These are phyloP conservation scores for Choloepus hoffmanni DNA, from an alignment of 2,113 vertebrate species.

Conservation along the genomic window DNA sequence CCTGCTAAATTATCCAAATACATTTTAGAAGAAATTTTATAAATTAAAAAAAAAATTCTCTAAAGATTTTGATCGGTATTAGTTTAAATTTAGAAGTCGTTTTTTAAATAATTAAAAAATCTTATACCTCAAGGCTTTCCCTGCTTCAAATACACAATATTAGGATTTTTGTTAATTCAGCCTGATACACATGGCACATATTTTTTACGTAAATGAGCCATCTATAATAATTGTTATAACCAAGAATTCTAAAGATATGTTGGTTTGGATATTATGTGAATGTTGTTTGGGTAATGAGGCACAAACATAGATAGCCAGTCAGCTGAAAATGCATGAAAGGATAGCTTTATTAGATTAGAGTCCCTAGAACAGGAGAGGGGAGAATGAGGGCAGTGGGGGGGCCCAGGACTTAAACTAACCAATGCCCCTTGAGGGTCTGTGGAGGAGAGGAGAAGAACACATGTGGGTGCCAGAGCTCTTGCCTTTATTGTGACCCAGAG, in stretches of 20 bases:
- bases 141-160: background rate
- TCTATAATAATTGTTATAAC: background rate
- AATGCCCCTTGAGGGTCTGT: too few relatives aligned
- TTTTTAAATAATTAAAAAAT: background rate
- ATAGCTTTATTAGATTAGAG: too few relatives aligned
- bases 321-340: too few relatives aligned
- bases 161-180: background rate
- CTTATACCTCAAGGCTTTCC: background rate
- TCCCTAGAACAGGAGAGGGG: too few relatives aligned
- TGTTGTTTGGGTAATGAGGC: too few relatives aligned
- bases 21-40: background rate
- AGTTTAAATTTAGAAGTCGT: conserved; percentile 13
- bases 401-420: too few relatives aligned
- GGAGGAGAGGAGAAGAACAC: too few relatives aligned
- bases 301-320: too few relatives aligned
- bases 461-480: too few relatives aligned
- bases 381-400: too few relatives aligned
- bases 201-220: background rate
- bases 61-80: background rate
- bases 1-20: background rate
- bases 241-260: background rate
- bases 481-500: too few relatives aligned
- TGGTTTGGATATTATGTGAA: too few relatives aligned
- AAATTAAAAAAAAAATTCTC: background rate
- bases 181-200: background rate